A percentile compares a stretch with the other conserved stretches of the same genome.
phyloP scores from a whole-genome alignment of 2,797 vertebrate species.

The Parauchenoglanis ngamensis region DNA sequence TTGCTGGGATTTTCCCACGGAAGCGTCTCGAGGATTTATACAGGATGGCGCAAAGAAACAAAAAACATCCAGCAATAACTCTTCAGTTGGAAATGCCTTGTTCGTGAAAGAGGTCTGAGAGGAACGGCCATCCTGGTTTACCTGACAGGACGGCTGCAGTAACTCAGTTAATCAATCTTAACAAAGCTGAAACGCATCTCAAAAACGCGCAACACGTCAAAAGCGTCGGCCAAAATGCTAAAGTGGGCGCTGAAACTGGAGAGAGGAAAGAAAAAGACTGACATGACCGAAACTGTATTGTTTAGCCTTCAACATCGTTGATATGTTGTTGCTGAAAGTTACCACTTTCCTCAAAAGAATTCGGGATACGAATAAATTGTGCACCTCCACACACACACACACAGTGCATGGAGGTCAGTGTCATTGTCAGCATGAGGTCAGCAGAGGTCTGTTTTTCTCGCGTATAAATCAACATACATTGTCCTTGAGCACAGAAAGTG shows the following conservation, averaged over 20 bases:
- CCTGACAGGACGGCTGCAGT: background rate
- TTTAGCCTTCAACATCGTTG: background rate
- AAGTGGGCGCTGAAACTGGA: background rate
- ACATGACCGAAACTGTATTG: too few relatives aligned
- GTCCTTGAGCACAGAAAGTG: slow-evolving; percentile 23
- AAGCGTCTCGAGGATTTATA: too few relatives aligned
- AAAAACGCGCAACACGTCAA: background rate
- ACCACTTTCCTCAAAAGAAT: background rate
- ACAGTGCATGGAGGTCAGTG: slow-evolving; percentile 33
- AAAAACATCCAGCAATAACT: background rate
- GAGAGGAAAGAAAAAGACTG: background rate
- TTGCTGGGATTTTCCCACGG: too few relatives aligned
- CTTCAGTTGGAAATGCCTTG: background rate
- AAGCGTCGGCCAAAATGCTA: background rate
- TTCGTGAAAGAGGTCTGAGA: background rate
- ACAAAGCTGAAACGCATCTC: background rate
- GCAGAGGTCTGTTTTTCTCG: slow-evolving; percentile 39
- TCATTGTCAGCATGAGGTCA: slow-evolving; percentile 43
- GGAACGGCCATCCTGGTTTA: too few relatives aligned
- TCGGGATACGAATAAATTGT: background rate
- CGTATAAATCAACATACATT: slow-evolving; percentile 51
- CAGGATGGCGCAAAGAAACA: too few relatives aligned
- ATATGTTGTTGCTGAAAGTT: background rate
- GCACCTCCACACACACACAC: background rate
- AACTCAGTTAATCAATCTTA: background rate